Evolutionary conservation across 2,113 vertebrate species (phyloP), one percentile per base, ranked within the genome.

Genomic region (Puntigrus tetrazona): DNA sequence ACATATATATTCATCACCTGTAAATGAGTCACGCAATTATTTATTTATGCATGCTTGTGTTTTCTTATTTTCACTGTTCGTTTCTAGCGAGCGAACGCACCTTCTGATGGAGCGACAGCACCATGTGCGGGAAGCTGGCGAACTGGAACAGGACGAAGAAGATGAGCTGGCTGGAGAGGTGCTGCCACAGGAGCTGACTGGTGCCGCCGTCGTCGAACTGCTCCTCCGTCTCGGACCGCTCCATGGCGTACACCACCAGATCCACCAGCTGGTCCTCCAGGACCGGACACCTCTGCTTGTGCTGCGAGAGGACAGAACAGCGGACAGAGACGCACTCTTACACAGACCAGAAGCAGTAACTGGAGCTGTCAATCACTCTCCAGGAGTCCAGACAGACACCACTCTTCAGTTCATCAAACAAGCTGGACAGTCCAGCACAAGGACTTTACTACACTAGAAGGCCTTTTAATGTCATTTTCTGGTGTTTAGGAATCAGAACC

Each of bases 81-180:
- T n/a, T n/a, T n/a, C n/a, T n/a, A n/a, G n/a, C n/a, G n/a, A n/a
- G n/a, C n/a, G n/a, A n/a, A n/a, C n/a, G n/a, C n/a, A n/a, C 98
- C 98, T 99, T 99, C 91, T 99, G 98, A 90, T 99, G 98, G 61
- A 99, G 95, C 0, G 98, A 99, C 70, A 99, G 95, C 86, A 99
- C 98, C 98, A 99, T 99, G 90, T 99, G 98, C 34, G 98, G 98
- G 91, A 99, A 99, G 93, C 98, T 99, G 75, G 98, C 98, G 89
- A 99, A 99, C 92, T 99, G 98, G 95, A 99, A 99, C 89, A 99
- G 94, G 91, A 99, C 98, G 92, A 99, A 99, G 95, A 99, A 99
- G 95, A 99, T 99, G 93, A 99, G 98, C 95, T 99, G 98, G 86
- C 97, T 99, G 82, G 98, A 99, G 78, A 99, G 97, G 93, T 99